Evolutionary conservation across 2,888 invertebrate genomes (phyloP).

Genomic region (Temnothorax rugatulus): DNA sequence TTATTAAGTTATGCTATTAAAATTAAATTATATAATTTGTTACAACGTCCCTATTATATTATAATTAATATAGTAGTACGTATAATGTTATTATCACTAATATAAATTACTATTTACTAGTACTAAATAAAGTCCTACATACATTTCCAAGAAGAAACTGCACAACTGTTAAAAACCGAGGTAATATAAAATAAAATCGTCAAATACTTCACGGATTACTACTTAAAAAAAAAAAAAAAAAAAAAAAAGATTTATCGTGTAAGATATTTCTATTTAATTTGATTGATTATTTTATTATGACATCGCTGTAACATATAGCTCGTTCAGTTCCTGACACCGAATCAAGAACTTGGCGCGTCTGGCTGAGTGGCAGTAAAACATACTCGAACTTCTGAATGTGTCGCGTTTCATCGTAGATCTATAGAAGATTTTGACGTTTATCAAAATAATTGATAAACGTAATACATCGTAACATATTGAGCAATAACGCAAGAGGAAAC

Average conservation of each 20-base stretch:
- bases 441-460: not conserved
- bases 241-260: not conserved
- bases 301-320: not conserved
- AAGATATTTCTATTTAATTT: not conserved
- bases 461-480: not conserved
- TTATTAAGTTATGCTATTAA: constrained; percentile 8
- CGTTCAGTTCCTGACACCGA: not conserved
- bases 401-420: not conserved
- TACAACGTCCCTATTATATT: not conserved
- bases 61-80: not conserved
- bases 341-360: constrained; percentile 1
- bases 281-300: constrained; percentile 11
- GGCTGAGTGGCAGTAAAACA: not conserved
- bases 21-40: not conserved
- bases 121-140: not conserved
- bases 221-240: not conserved
- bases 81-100: not conserved
- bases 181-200: not conserved
- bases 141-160: not conserved
- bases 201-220: not conserved
- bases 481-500: not conserved
- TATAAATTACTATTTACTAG: not conserved
- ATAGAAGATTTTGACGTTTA: constrained; percentile 1
- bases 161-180: not conserved
- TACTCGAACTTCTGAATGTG: not conserved